A percentile compares a stretch with the other conserved stretches of the same genome.
Evolutionary conservation across 2,113 vertebrate species (phyloP).

Genomic region (Oxyruncus cristatus): DNA sequence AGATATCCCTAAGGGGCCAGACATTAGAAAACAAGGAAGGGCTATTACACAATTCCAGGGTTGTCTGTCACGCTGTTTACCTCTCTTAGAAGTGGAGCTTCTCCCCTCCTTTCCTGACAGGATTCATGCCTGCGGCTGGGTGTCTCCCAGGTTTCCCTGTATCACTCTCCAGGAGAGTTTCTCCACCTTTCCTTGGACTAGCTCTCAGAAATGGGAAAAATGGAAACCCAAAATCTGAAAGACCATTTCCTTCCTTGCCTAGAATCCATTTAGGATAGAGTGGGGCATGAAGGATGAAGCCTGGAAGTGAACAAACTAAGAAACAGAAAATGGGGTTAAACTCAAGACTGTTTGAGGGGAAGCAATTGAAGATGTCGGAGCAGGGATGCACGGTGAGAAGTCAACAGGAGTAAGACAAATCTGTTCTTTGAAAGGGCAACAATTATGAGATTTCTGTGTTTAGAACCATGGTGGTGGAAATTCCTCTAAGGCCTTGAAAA

Average conservation of each 20-base stretch:
- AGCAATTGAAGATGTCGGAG: neutral
- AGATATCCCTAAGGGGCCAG: slow-evolving; percentile 82
- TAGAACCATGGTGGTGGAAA: neutral
- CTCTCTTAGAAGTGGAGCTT: neutral
- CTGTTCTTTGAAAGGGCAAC: neutral
- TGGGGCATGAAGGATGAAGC: neutral
- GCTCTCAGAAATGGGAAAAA: neutral
- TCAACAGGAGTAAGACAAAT: neutral
- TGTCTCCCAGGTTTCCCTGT: neutral
- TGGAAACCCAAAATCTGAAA: neutral
- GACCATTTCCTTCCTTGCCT: slow-evolving; percentile 29
- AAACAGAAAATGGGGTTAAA: slow-evolving; percentile 16
- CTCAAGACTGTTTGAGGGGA: neutral
- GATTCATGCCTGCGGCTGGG: neutral
- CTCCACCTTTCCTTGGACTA: neutral
- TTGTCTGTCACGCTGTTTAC: neutral
- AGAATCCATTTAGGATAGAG: slow-evolving; percentile 23
- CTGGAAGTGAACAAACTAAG: slow-evolving; percentile 9
- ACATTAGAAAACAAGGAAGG: slow-evolving; percentile 56
- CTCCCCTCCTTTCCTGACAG: neutral
- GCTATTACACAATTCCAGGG: slow-evolving; percentile 39
- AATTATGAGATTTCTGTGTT: neutral
- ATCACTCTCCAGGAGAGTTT: neutral
- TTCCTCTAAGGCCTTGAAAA: neutral
- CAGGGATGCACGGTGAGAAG: neutral